A percentile compares a stretch with the other conserved stretches of the same genome.
These are phyloP conservation scores for Cremastobaeus sp. DNA, from an alignment of 2,888 invertebrate species.

Conservation along the genomic window DNA sequence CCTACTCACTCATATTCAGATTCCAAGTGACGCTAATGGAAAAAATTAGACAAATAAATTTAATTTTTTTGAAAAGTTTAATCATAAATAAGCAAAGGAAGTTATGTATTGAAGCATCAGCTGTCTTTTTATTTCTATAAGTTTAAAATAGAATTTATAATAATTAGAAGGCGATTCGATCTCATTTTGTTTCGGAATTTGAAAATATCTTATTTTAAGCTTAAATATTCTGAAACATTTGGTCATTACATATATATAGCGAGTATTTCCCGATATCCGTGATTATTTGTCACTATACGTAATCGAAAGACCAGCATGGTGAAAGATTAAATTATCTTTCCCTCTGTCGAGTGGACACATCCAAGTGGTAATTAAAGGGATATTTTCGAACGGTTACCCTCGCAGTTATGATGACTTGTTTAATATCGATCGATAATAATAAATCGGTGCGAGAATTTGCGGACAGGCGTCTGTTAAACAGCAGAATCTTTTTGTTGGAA, in stretches of 20 bases:
- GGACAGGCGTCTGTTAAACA: slow-evolving; percentile 42
- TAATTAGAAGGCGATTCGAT: too few species aligned
- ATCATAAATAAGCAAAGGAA: too few species aligned
- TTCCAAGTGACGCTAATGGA: too few species aligned
- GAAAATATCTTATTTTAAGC: too few species aligned
- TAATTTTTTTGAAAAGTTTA: too few species aligned
- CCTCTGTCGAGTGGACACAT: slow-evolving; percentile 53
- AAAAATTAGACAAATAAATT: too few species aligned
- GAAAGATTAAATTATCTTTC: slow-evolving; percentile 56
- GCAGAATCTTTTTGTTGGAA: slow-evolving; percentile 66
- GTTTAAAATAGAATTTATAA: too few species aligned
- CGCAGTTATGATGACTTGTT: slow-evolving; percentile 41
- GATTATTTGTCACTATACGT: slow-evolving; percentile 42
- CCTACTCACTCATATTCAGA: too few species aligned
- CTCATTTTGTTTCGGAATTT: too few species aligned
- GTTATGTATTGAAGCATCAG: too few species aligned
- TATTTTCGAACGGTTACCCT: slow-evolving; percentile 52
- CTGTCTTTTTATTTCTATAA: too few species aligned
- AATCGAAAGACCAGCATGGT: slow-evolving; percentile 52
- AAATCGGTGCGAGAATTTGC: slow-evolving; percentile 58
- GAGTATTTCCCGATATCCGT: slow-evolving; percentile 31
- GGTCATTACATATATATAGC: slow-evolving; percentile 31
- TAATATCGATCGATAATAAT: slow-evolving; percentile 55
- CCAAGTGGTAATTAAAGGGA: slow-evolving; percentile 62
- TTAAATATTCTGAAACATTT: too few species aligned